Evolutionary conservation across 2,888 invertebrate species (phyloP).

Genomic region (Papilio protenor): DNA sequence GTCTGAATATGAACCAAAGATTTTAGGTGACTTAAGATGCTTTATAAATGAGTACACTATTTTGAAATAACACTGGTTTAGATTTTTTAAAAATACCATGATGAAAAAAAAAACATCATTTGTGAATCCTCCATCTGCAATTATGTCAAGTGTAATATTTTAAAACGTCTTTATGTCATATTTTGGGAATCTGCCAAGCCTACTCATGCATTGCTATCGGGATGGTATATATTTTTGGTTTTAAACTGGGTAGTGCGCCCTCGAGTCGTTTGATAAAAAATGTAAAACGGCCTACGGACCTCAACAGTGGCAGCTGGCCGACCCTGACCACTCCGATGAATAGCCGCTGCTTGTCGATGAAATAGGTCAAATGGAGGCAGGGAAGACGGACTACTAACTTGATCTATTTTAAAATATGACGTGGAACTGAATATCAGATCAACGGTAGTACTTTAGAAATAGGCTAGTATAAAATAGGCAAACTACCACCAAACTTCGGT

Average conservation of each 20-base stretch:
- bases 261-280: not conserved
- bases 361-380: constrained; percentile 37
- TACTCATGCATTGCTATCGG: not conserved
- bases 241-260: not conserved
- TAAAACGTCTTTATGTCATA: constrained; percentile 12
- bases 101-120: not conserved
- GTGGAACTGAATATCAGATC: not conserved
- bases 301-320: constrained; percentile 20
- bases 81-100: not conserved
- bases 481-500: not conserved
- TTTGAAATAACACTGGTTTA: not conserved
- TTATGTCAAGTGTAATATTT: constrained; percentile 26
- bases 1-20: not conserved
- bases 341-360: constrained; percentile 31
- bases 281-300: constrained; percentile 8
- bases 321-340: constrained; percentile 33
- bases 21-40: not conserved
- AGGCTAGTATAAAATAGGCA: not conserved
- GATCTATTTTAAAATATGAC: constrained; percentile 11
- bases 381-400: not conserved
- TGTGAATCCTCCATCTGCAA: not conserved
- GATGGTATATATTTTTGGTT: not conserved
- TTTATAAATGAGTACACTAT: not conserved
- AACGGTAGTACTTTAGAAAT: not conserved
- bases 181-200: constrained; percentile 25